Conservation (phyloP, 2,797 vertebrate genomes). For the Sebastes nivosus region DNA sequence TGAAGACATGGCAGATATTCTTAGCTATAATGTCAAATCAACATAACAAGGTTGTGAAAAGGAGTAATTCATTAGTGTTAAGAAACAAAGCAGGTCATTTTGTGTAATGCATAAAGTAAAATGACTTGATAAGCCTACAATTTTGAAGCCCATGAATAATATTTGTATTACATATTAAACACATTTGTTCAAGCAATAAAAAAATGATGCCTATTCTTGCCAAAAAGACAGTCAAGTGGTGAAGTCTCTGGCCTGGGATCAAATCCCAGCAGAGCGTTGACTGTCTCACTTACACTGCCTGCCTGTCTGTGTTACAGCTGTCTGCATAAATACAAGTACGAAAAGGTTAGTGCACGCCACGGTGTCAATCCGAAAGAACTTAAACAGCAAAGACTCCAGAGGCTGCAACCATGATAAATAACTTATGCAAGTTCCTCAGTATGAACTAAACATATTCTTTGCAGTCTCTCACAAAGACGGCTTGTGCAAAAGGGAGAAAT, state of each 20-base stretch:
- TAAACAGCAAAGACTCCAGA: not conserved
- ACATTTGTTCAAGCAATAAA: not conserved
- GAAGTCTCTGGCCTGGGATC: constrained; percentile 26
- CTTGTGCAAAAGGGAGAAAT: not conserved
- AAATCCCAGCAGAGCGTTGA: constrained; percentile 21
- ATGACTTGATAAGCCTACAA: not conserved
- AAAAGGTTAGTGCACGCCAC: constrained; percentile 2
- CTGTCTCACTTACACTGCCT: constrained; percentile 24
- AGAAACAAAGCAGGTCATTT: not conserved
- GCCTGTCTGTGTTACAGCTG: constrained; percentile 21
- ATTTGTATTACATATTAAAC: not conserved
- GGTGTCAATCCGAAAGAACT: not conserved
- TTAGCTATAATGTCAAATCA: not conserved
- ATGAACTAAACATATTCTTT: not conserved
- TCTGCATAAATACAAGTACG: constrained; percentile 15
- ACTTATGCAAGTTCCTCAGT: not conserved
- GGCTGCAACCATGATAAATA: not conserved
- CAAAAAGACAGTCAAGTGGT: constrained; percentile 10
- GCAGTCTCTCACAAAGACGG: not conserved
- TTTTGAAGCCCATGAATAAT: not conserved
- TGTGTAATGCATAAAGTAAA: not conserved
- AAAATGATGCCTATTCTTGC: not conserved
- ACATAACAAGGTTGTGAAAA: not conserved
- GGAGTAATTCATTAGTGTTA: not conserved
- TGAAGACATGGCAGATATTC: not conserved